Evolutionary conservation across 2,113 vertebrate genomes (phyloP).

Genomic region (Phaethon lepturus): DNA sequence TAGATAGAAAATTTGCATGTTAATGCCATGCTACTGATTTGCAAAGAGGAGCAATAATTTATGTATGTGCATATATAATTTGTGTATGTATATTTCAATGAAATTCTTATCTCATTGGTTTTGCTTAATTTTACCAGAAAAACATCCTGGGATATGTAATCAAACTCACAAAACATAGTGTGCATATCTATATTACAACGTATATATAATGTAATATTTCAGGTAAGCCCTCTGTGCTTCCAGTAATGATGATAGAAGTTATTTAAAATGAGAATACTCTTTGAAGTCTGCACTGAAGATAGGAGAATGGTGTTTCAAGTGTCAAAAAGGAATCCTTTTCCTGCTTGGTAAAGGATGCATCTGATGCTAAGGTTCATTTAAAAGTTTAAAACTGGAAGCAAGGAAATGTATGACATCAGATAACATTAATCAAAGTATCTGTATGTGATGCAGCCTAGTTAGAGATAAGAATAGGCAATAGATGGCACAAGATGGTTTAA

Average conservation of each 20-base stretch:
- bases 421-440: background rate
- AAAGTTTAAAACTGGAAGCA: background rate
- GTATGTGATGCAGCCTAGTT: background rate
- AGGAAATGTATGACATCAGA: background rate
- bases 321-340: background rate
- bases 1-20: background rate
- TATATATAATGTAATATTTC: background rate
- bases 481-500: background rate
- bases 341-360: background rate
- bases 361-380: background rate
- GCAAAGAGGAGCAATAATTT: background rate
- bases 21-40: background rate
- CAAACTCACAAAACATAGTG: background rate
- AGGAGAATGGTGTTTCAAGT: background rate
- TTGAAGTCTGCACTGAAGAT: background rate
- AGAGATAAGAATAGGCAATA: background rate
- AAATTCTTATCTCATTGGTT: background rate
- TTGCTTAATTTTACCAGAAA: background rate
- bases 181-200: fast-evolving
- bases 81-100: background rate
- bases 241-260: background rate
- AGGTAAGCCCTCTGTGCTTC: background rate
- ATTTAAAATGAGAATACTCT: background rate
- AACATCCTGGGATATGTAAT: background rate
- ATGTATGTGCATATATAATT: background rate